Base-by-base conservation (phyloP, 1,140 invertebrate species). In the Thrips palmi region DNA sequence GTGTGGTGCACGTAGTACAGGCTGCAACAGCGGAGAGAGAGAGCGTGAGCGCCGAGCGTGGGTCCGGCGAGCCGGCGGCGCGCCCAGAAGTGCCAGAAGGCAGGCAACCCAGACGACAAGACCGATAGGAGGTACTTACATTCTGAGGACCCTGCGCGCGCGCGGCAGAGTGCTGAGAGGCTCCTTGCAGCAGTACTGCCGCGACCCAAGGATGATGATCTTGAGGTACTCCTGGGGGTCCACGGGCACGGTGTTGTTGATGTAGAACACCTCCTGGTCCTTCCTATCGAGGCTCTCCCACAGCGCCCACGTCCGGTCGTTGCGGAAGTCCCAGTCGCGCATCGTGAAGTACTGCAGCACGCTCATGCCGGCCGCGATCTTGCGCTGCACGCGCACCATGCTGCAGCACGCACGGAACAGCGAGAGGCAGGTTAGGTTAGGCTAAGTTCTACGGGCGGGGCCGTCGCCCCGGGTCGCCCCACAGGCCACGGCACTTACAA, bases 171-270 rank as follows among this genome's bases (percentile, higher is more conserved):
- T 75, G 8, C 71, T 70, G 11, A 82, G 59, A 38, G 80, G 71
- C 55, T 89, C 85, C 52, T 86, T 86, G 57, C 89, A 66, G 33
- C 83, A 75, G 56, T 79, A 88, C 45, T 80, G 67, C 29, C 79
- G 64, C 0, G 75, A 71, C 1, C 79, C 80, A 5, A 82, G 59
- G 41, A 82, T 63, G 42, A 70, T 63, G 29, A 62, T 56, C 42
- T 68, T 69, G 15, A 83, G 62, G 39, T 80, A 83, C 24, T 66
- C 56, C 8, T 77, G 58, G 4, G 60, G 45, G 28, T 74, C 57
- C 22, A 71, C 58, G n/a, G n/a, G n/a, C 1, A 55, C 50, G 4
- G 60, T 50, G 42, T 77, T 63, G 44, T 77, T 67, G 52, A 81
- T 71, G 2, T 68, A 67, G 48, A 80, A 87, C 21, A 65, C 58